Conservation (phyloP, 2,888 invertebrate genomes). For the Xylocampa areola region DNA sequence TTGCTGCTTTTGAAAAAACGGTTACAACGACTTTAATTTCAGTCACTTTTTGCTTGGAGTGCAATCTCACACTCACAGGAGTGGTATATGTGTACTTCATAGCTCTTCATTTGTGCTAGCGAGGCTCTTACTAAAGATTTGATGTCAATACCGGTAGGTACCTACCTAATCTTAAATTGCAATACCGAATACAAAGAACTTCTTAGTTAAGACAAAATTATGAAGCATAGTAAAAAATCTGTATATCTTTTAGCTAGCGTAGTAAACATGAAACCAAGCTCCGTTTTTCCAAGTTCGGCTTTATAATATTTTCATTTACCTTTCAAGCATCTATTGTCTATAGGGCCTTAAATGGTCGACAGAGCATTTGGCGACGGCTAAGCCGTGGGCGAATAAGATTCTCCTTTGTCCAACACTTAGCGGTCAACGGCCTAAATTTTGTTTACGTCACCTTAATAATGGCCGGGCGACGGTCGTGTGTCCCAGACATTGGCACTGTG, state of each 20-base stretch:
- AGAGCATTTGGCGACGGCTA: constrained; percentile 36
- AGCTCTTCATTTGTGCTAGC: too few species aligned
- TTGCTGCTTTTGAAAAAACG: constrained; percentile 5
- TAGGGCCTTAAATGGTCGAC: constrained; percentile 22
- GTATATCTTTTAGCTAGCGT: too few species aligned
- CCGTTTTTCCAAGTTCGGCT: background rate
- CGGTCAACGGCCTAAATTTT: constrained; percentile 80
- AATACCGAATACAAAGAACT: too few species aligned
- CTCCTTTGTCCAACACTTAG: constrained; percentile 69
- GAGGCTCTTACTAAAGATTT: too few species aligned
- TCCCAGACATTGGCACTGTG: constrained; percentile 73
- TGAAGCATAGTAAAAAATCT: too few species aligned
- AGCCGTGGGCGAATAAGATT: constrained; percentile 63
- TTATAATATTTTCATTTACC: constrained; percentile 12
- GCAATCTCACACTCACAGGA: too few species aligned
- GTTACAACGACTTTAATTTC: constrained; percentile 36
- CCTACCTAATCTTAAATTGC: too few species aligned
- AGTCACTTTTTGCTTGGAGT: constrained; percentile 41
- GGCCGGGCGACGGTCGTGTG: constrained; percentile 66
- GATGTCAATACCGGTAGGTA: too few species aligned
- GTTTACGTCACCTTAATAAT: constrained; percentile 78
- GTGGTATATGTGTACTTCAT: too few species aligned
- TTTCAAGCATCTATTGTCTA: constrained; percentile 16
- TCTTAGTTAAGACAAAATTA: too few species aligned
- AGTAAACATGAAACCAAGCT: background rate